Base-by-base conservation (phyloP, 2,888 invertebrate species). In the Escarpia spicata region DNA sequence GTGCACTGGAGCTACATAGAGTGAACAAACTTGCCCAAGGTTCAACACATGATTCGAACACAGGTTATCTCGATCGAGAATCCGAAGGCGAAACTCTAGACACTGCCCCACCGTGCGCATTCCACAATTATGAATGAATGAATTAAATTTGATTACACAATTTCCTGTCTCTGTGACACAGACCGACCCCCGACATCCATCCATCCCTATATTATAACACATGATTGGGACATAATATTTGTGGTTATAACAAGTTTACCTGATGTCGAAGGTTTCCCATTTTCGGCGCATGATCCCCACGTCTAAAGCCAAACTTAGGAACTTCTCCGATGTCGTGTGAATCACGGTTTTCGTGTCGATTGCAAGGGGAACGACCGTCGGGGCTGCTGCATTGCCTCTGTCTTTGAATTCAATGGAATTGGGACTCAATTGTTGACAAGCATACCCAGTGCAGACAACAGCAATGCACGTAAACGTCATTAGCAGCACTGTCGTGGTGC, bases 231-330 rank as follows among this genome's bases (percentile, higher is more conserved):
- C 15, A 15, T 60, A 19, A 19, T 4, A 26, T 19, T 60, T 15
- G 15, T 4, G 19, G 2, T 19, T 6, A 19, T 26, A 26, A 1
- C 19, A 26, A 19, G 2, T 6, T 75, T 75, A 75, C 75, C 75
- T 75, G 75, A 75, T 75, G 75, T 75, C 75, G 75, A 75, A 75
- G 75, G 75, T 75, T 26, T 75, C 75, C 75, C 75, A 75, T 75
- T 75, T 75, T 2, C 26, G 75, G 26, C 26, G 75, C 75, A 75
- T 75, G 75, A 75, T 19, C 75, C 75, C 75, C 19, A 26, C 75
- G 26, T 26, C 26, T n/a, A 75, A 26, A 2, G 75, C 75, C 75
- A 75, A 26, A 75, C 75, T 75, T 19, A 75, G 75, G n/a, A 75
- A 75, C 3, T 75, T 75, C 75, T 75, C 75, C 75, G 3, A 75